Evolutionary conservation across 2,113 vertebrate species (phyloP).

Genomic region (Bufo gargarizans): DNA sequence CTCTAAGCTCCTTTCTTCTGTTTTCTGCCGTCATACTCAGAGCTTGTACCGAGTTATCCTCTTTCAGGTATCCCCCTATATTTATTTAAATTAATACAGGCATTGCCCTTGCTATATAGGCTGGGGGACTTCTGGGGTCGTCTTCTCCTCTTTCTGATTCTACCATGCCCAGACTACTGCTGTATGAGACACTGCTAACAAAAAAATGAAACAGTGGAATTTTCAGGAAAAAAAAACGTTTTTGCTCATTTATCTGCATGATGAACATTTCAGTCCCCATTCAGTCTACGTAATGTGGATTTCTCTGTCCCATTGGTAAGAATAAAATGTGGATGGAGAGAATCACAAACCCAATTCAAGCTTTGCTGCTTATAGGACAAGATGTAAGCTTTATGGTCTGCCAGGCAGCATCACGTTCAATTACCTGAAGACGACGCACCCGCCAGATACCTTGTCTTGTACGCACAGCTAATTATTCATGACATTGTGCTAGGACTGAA

Average conservation of each 20-base stretch:
- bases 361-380: neutral
- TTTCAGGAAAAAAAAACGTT: too few relatives aligned
- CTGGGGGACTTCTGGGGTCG: too few relatives aligned
- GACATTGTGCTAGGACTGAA: neutral
- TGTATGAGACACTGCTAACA: too few relatives aligned
- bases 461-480: slow-evolving; percentile 2
- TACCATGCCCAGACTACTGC: too few relatives aligned
- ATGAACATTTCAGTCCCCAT: neutral
- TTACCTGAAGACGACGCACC: neutral
- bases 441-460: neutral
- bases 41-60: too few relatives aligned
- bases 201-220: too few relatives aligned
- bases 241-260: neutral
- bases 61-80: too few relatives aligned
- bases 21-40: too few relatives aligned
- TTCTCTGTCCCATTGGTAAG: neutral
- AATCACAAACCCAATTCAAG: neutral
- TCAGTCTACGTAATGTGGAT: neutral
- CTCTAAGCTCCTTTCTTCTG: too few relatives aligned
- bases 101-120: too few relatives aligned
- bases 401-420: slow-evolving; percentile 25
- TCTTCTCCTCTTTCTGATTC: too few relatives aligned
- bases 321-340: neutral
- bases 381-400: slow-evolving; percentile 23
- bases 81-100: too few relatives aligned